phyloP scores from a whole-genome alignment of 2,797 vertebrate species.

The Buceros bicornis region DNA sequence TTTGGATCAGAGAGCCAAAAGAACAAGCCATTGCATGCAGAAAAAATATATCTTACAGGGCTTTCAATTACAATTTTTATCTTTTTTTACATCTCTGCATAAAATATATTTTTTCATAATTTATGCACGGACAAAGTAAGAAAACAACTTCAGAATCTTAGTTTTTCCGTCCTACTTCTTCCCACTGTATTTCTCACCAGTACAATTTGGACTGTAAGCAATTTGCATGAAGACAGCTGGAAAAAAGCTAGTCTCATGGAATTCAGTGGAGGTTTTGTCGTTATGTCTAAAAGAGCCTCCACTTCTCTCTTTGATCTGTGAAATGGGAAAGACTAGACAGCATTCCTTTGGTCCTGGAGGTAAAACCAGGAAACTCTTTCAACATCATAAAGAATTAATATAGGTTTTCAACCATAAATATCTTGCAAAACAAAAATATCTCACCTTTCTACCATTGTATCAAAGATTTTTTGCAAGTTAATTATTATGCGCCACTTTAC shows the following conservation, averaged over 20 bases:
- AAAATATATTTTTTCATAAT: background rate
- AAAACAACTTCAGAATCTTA: background rate
- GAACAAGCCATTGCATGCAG: background rate
- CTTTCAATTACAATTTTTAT: background rate
- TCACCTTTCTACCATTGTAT: background rate
- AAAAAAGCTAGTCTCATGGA: background rate
- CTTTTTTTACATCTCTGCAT: background rate
- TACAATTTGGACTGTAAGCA: background rate
- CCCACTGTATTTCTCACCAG: background rate
- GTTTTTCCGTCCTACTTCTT: background rate
- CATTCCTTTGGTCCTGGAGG: background rate
- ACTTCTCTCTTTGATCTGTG: background rate
- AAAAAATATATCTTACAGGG: conserved; percentile 1
- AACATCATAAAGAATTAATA: background rate
- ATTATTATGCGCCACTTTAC: background rate
- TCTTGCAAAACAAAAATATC: background rate
- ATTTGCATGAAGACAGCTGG: background rate
- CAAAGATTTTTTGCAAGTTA: background rate
- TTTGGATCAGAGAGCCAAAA: background rate
- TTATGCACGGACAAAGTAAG: background rate
- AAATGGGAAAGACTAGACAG: background rate
- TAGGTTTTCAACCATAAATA: background rate
- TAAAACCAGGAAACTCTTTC: background rate
- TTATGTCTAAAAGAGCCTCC: background rate
- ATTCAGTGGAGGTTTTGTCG: background rate